Evolutionary conservation across 2,113 vertebrate genomes (phyloP), one percentile per base, ranked within the genome.

Genomic region (Amblyopsis rosae): DNA sequence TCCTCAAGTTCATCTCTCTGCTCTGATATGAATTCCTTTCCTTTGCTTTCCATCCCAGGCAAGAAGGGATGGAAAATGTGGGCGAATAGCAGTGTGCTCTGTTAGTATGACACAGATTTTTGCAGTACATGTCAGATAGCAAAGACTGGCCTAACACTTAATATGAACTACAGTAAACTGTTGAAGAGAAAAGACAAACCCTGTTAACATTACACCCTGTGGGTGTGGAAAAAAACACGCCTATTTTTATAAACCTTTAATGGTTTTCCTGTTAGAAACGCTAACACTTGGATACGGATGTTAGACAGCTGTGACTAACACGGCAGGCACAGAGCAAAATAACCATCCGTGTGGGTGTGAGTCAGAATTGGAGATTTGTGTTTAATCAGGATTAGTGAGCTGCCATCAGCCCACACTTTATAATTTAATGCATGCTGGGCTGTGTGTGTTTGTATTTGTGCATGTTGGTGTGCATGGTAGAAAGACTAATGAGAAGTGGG

Each of bases 321-420:
- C 19, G 33, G 65, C 56, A 7, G 26, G 26, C 26, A 26, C 26
- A 26, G 26, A 26, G 26, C 26, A 26, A 26, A 26, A 26, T 26
- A 87, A 85, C 55, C 15, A 35, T 59, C 59, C 26, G 26, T 70
- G 51, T 75, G 73, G 56, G 64, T 81, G 64, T 70, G 74, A 81
- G 69, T 81, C 75, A 17, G 68, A 80, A 82, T 13, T 9, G 63
- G 50, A 81, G 81, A 80, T 78, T 84, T 82, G 75, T 80, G 64
- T 81, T 83, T 83, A 89, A 86, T 88, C 88, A 83, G 87, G 83
- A 88, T 91, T 89, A 88, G 88, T 76, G 75, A 75, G 70, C 47
- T 62, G 74, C 69, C 59, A 75, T 79, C 82, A 77, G 82, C 70
- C 50, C 17, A 1, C 63, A 67, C 59, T 82, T 83, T 74, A 81